Base-by-base conservation (phyloP, 2,113 vertebrate species). In the Amphilophus citrinellus region DNA sequence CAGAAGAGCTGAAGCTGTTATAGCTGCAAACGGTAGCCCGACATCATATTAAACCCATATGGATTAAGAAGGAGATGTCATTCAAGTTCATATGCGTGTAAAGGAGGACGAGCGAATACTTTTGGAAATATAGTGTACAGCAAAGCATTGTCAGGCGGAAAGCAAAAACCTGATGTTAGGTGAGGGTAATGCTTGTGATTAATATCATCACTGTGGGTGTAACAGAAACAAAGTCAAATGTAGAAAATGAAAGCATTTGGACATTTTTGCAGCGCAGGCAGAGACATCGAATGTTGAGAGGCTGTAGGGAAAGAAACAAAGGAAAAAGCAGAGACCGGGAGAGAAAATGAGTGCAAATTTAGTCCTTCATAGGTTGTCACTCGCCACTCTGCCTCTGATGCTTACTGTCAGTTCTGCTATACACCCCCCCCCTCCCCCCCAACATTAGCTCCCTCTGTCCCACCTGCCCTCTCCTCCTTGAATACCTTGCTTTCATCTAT, bases 401-500 rank as follows among this genome's bases (percentile, higher is more conserved):
- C 68, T 77, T 76, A 37, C 53, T 62, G 84, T 84, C 60, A 81
- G 47, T 22, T 68, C 57, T 61, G 15, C 61, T n/a, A n/a, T 61
- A 77, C 76, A 71, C 53, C 59, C 53, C 1, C 58, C 42, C 60
- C 5, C 22, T 22, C 27, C 27, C 27, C 27, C 27, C 27, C 27
- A 24, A 6, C 11, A 6, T 22, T 63, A 37, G 58, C 68, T 71
- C 60, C 20, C 66, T 59, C 57, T 47, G 68, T 82, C 79, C 84
- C 78, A 80, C 73, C 79, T 84, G 87, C 84, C 89, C 79, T 71
- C 65, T 78, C 84, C 82, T 80, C 78, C 60, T 88, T 73, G 78
- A 82, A 86, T 32, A 80, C 78, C 24, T 61, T 39, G 79, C 88
- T 89, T 92, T 91, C 71, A 92, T 90, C 86, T 82, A 27, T 60